Base-by-base conservation (phyloP, 2,113 vertebrate genomes). In the Phylloscopus trochiloides region DNA sequence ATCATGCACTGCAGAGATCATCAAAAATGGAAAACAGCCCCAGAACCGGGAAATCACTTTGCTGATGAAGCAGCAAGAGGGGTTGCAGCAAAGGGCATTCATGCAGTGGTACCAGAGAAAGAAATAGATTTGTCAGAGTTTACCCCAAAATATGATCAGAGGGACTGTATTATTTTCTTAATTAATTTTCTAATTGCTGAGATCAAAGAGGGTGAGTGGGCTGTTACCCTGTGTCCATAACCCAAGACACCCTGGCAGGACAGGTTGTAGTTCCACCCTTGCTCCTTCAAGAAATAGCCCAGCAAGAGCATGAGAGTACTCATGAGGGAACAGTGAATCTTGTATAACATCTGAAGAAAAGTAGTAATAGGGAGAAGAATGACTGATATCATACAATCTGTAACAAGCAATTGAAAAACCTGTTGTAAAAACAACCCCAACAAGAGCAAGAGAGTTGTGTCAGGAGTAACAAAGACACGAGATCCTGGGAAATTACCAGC, bases 401-500 rank as follows among this genome's bases (percentile, higher is more conserved):
- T 20, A 76, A 14, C 34, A 76, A 61, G 28, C 28, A 61, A 76
- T 28, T 32, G 21, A 11, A 21, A 76, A 76, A 61, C 15, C n/a
- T 75, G 16, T 25, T 50, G 57, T 32, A 40, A 26, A 75, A 61
- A 50, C 21, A 61, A 50, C 43, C 17, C 12, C 2, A 1, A 25
- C 21, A 76, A 0, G 2, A 75, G 16, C 26, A 25, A 7, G 29
- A 38, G 12, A 15, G 20, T 50, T 61, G 28, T 59, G 73, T 18
- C 61, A 29, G 21, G 42, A 16, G 21, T 38, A 24, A 50, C 1
- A 0, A 38, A 75, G 5, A 25, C n/a, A 31, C 5, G n/a, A 38
- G 11, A 31, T 59, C 52, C 31, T 1, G 0, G 73, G 43, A 48
- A 17, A 48, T 31, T 32, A 48, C 1, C 38, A 34, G 9, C 55